Evolutionary conservation across 2,797 vertebrate species (phyloP).

Genomic region (Esox masquinongy): DNA sequence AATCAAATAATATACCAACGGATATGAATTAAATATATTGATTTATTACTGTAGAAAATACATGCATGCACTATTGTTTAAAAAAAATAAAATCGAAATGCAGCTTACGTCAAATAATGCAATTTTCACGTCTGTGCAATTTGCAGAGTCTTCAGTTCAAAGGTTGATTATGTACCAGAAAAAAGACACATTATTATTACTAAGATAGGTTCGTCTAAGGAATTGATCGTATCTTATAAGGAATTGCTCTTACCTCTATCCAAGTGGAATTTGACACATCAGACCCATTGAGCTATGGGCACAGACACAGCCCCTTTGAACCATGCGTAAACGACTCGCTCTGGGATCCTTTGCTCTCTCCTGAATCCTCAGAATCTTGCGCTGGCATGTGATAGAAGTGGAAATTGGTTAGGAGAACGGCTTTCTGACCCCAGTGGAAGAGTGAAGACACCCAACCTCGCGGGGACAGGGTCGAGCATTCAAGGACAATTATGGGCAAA

Average conservation of each 20-base stretch:
- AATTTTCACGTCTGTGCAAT: not conserved
- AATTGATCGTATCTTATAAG: not conserved
- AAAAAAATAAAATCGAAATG: not conserved
- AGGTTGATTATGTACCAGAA: not conserved
- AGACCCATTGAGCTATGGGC: not conserved
- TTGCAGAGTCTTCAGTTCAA: not conserved
- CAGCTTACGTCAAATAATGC: not conserved
- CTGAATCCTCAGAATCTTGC: slow-evolving; percentile 39
- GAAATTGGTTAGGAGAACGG: not conserved
- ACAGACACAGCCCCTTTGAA: not conserved
- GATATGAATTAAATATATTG: not conserved
- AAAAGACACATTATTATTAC: not conserved
- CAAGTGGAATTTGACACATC: not conserved
- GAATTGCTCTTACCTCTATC: not conserved
- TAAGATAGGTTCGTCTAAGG: not conserved
- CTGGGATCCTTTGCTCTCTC: slow-evolving; percentile 49
- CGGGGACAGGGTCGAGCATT: not conserved
- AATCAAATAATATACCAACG: not conserved
- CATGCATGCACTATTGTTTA: not conserved
- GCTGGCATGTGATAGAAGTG: slow-evolving; percentile 44
- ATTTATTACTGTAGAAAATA: not conserved
- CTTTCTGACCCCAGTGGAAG: not conserved
- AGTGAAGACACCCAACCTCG: not conserved
- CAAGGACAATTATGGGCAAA: not conserved
- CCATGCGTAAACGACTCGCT: slow-evolving; percentile 30